Percentiles rank a stretch among this genome's conserved stretches.
These are phyloP conservation scores for Nymphalis io DNA, from an alignment of 1,140 invertebrate species.

Conservation along the genomic window DNA sequence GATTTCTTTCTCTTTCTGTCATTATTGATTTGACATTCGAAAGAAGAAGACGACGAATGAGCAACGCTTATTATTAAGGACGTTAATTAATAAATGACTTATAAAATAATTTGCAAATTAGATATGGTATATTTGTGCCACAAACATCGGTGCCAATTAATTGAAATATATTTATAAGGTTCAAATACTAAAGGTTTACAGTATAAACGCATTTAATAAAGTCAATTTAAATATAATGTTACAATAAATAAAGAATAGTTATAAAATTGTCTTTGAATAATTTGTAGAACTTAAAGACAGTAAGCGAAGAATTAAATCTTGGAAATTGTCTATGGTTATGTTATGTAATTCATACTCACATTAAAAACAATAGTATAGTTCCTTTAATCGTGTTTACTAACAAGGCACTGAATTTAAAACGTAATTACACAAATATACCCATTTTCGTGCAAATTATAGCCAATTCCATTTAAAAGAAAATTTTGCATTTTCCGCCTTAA, in stretches of 20 bases:
- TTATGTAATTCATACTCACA: too few species aligned
- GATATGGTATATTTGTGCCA: constrained; percentile 1
- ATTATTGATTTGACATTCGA: too few species aligned
- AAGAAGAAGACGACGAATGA: too few species aligned
- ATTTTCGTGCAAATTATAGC: not conserved
- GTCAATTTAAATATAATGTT: not conserved
- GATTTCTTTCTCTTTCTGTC: too few species aligned
- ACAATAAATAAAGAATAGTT: not conserved
- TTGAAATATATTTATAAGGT: not conserved
- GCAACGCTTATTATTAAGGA: too few species aligned
- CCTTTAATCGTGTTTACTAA: too few species aligned
- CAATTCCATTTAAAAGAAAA: not conserved
- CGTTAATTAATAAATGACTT: not conserved
- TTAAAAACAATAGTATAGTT: too few species aligned
- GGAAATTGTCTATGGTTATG: too few species aligned
- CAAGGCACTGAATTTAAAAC: not conserved
- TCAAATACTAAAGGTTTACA: not conserved
- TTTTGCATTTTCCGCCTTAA: not conserved
- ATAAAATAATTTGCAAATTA: not conserved
- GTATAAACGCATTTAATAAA: constrained; percentile 4
- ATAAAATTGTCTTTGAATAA: not conserved
- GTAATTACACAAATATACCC: constrained; percentile 1
- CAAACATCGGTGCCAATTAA: not conserved
- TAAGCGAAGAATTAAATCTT: too few species aligned
- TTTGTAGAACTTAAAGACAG: too few species aligned